Percentiles rank a stretch among this genome's conserved stretches.
phyloP scores from a whole-genome alignment of 2,797 vertebrate species.

The Otolemur crassicaudatus region DNA sequence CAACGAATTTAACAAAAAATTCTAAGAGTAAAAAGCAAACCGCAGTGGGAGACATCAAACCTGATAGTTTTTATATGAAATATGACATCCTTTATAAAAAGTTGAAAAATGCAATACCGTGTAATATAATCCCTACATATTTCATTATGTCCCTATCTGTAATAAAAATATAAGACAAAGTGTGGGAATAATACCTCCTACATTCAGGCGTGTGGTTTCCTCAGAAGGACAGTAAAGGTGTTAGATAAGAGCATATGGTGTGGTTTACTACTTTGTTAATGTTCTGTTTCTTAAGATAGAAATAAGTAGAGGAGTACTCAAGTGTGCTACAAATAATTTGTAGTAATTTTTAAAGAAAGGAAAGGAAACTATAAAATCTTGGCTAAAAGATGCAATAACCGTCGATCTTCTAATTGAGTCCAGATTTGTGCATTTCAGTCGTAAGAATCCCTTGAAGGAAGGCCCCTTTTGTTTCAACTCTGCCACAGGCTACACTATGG shows the following conservation, averaged over 20 bases:
- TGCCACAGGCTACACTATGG: not conserved
- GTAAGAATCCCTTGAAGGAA: not conserved
- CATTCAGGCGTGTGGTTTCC: not conserved
- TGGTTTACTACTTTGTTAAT: not conserved
- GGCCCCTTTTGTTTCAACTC: not conserved
- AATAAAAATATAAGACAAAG: not conserved
- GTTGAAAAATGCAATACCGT: not conserved
- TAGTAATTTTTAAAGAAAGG: not conserved
- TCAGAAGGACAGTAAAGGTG: not conserved
- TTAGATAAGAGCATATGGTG: not conserved
- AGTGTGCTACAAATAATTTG: not conserved
- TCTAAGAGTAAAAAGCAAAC: not conserved
- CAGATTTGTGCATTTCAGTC: not conserved
- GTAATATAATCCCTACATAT: no score
- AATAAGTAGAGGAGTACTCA: not conserved
- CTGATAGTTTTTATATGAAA: not conserved
- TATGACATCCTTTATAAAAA: not conserved
- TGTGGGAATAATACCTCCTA: not conserved
- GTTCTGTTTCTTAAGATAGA: not conserved
- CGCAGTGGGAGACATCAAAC: not conserved
- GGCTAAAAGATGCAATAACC: not conserved
- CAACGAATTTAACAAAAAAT: not conserved
- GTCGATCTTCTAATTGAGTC: not conserved
- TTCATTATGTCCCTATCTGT: not conserved
- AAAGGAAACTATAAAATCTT: not conserved